These are phyloP conservation scores for Galemys pyrenaicus DNA, from an alignment of 2,113 vertebrate genomes.

Conservation along the genomic window DNA sequence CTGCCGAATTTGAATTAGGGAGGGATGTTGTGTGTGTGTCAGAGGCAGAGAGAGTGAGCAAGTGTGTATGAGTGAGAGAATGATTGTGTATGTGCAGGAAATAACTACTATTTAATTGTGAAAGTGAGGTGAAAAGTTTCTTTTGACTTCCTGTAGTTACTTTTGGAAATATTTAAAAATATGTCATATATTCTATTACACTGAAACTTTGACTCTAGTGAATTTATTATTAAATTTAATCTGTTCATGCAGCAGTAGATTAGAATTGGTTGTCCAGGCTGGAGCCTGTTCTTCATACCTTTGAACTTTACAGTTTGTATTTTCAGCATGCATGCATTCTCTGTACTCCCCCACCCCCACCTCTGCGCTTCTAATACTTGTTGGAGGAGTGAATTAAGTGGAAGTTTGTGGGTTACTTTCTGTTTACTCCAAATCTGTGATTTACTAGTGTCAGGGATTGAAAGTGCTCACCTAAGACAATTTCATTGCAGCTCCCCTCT, in stretches of 20 bases:
- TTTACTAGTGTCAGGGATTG: neutral
- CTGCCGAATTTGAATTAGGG: neutral
- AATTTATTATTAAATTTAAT: slow-evolving; percentile 48
- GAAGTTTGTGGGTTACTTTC: neutral
- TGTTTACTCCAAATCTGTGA: neutral
- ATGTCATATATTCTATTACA: neutral
- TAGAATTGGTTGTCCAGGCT: slow-evolving; percentile 33
- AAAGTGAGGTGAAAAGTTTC: slow-evolving; percentile 45
- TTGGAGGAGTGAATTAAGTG: neutral
- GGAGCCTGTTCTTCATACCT: neutral
- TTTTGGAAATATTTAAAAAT: slow-evolving; percentile 57
- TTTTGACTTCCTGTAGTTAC: slow-evolving; percentile 47
- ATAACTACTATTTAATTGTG: slow-evolving; percentile 56
- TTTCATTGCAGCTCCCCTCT: neutral
- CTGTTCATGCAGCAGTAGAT: slow-evolving; percentile 55
- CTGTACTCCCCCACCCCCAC: neutral
- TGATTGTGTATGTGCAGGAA: neutral
- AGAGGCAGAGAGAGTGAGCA: neutral
- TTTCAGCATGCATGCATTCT: neutral
- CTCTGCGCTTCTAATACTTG: neutral
- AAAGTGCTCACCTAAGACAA: too few relatives aligned
- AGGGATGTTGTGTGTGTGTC: neutral
- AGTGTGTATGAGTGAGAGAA: too few relatives aligned
- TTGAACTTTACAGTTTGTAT: neutral
- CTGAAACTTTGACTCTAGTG: slow-evolving; percentile 41